Evolutionary conservation across 2,888 invertebrate species (phyloP).

Genomic region (Zele albiditarsus): DNA sequence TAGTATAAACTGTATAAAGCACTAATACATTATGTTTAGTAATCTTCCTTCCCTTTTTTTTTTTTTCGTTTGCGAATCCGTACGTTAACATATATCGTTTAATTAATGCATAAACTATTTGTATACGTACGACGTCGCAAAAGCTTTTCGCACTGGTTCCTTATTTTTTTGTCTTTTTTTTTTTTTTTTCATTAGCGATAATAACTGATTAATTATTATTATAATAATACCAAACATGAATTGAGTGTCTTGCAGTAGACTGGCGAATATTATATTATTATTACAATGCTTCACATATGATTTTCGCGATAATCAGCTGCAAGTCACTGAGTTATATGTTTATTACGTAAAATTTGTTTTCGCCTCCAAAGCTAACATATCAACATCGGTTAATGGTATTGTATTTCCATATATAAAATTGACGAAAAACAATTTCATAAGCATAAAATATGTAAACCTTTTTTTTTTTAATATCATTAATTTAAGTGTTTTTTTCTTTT

Average conservation of each 20-base stretch:
- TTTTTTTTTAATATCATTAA: constrained; percentile 21
- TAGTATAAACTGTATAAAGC: constrained; percentile 72
- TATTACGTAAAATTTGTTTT: constrained; percentile 47
- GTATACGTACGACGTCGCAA: constrained; percentile 45
- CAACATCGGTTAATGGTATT: constrained; percentile 50
- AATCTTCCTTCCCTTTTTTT: constrained; percentile 8
- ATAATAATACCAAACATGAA: constrained; percentile 25
- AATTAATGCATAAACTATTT: constrained; percentile 37
- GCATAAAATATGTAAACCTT: constrained; percentile 46
- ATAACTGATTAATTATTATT: constrained; percentile 42
- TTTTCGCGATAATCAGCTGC: constrained; percentile 23
- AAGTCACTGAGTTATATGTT: constrained; percentile 26
- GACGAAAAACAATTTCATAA: constrained; percentile 43
- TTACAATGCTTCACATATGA: constrained; percentile 10
- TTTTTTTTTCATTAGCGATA: constrained; percentile 45
- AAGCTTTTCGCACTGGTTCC: constrained; percentile 30
- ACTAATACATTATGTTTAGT: constrained; percentile 49
- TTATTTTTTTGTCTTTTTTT: no score
- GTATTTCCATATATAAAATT: constrained; percentile 41
- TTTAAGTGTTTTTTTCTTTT: not conserved
- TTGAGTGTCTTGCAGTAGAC: constrained; percentile 16
- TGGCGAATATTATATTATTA: not conserved
- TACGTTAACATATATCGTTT: constrained; percentile 36
- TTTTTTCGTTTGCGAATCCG: constrained; percentile 35
- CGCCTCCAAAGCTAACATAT: constrained; percentile 52